phyloP scores from a whole-genome alignment of 2,113 vertebrate genomes.

The Pelmatolapia mariae region DNA sequence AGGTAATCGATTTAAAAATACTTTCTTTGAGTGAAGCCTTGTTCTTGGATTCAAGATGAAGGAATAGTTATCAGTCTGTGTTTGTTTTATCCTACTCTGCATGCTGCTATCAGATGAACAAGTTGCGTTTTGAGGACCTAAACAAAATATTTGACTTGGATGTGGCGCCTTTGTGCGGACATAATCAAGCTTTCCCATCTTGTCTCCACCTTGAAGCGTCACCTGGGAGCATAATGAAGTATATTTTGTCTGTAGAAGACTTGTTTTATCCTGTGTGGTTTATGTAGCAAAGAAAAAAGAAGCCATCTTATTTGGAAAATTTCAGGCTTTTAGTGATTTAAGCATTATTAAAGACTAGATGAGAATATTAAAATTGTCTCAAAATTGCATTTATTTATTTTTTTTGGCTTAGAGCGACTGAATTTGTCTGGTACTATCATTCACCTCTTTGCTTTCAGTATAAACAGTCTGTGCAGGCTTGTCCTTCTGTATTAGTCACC shows the following conservation, averaged over 20 bases:
- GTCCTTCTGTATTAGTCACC: background rate
- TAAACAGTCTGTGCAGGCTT: background rate
- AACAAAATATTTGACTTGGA: background rate
- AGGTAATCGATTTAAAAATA: background rate
- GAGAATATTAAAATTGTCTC: background rate
- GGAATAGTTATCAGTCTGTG: background rate
- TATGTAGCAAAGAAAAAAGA: background rate
- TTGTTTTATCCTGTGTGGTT: background rate
- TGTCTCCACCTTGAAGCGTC: background rate
- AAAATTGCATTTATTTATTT: accelerated
- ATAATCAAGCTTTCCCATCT: background rate
- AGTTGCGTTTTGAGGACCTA: background rate
- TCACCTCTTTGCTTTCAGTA: background rate
- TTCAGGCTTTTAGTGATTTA: background rate
- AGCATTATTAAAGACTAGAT: background rate
- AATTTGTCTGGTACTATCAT: background rate
- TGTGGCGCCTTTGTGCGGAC: background rate
- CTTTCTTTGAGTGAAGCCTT: background rate
- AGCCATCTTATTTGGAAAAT: background rate
- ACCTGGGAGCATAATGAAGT: background rate
- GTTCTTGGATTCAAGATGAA: background rate
- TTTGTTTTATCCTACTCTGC: background rate
- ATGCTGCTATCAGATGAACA: background rate
- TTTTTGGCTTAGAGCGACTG: background rate
- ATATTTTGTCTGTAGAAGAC: background rate